Evolutionary conservation across 1,140 invertebrate species (phyloP), one percentile per base, ranked within the genome.

Genomic region (Drosophila ercepeae): DNA sequence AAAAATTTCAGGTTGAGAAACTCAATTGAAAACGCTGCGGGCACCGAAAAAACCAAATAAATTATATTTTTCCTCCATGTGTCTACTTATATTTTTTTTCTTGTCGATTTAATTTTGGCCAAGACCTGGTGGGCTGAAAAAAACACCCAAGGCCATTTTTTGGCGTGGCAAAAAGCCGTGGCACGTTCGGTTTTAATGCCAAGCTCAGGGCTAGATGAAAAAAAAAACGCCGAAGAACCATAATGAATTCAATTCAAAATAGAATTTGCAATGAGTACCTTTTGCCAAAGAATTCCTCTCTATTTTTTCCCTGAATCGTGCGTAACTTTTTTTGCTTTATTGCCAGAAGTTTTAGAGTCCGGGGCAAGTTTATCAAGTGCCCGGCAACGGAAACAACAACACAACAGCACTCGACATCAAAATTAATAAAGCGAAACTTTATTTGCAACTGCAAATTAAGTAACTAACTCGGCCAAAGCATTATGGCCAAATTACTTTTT

Each of bases 341-440:
- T 23, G 70, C 48, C 50, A 60, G 29, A 52, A 72, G 13, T 72
- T 72, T 72, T 29, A 32, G 34, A 41, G 36, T 29, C 19, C n/a
- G 52, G 57, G 21, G 67, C 59, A 75, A 83, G 75, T 83, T 84
- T 75, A 51, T 84, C 72, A 84, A 83, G 78, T 83, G 78, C 36
- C 36, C 25, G 41, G 50, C 53, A 18, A 73, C 57, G 49, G 41
- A 25, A 70, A 39, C 48, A 73, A 16, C 36, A 39, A 39, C 36
- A 39, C 42, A 84, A 55, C 57, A 59, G 64, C 60, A 71, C 48
- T 79, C 59, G 69, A 73, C 63, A 88, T 70, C 64, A 81, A 81
- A 86, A 86, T 86, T 86, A 86, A 86, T 86, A 86, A 86, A 88
- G 82, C 77, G 82, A 88, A 88, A 88, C 82, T 88, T 88, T 88